Evolutionary conservation across 2,888 invertebrate genomes (phyloP).

Genomic region (Theristus sp.): DNA sequence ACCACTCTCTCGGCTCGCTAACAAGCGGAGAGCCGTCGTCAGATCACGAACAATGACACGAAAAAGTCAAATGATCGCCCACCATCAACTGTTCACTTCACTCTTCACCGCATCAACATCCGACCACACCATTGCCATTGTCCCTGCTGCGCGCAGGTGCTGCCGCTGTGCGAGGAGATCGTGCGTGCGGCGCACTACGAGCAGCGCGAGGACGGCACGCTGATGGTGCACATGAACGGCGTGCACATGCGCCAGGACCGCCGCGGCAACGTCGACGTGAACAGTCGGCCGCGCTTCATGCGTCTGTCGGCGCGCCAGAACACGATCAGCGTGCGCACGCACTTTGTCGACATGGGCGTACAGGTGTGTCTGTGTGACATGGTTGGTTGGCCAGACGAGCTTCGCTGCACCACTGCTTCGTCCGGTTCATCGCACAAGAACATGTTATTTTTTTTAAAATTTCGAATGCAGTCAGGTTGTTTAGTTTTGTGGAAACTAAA

Average conservation of each 20-base stretch:
- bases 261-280: constrained; percentile 11
- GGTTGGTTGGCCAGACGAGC: background rate
- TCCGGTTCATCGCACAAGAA: background rate
- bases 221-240: constrained; percentile 25
- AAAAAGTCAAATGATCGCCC: no score
- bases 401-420: background rate
- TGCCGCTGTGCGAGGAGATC: constrained; percentile 19
- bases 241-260: constrained; percentile 23
- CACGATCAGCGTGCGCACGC: constrained; percentile 20
- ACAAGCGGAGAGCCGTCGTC: no score
- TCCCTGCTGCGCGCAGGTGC: no score
- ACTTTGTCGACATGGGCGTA: constrained; percentile 31
- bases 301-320: background rate
- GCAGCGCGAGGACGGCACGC: constrained; percentile 18
- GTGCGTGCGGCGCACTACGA: constrained; percentile 22
- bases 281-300: constrained; percentile 2
- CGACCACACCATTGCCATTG: no score
- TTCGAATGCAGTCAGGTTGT: no score
- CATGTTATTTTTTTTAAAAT: no score
- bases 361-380: constrained; percentile 17
- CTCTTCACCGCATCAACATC: no score
- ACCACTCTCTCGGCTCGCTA: no score
- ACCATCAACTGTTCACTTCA: no score
- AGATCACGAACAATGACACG: no score
- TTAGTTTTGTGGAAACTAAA: no score